Evolutionary conservation across 2,113 vertebrate species (phyloP), one percentile per base, ranked within the genome.

Genomic region (Chaetorhynchus papuensis): DNA sequence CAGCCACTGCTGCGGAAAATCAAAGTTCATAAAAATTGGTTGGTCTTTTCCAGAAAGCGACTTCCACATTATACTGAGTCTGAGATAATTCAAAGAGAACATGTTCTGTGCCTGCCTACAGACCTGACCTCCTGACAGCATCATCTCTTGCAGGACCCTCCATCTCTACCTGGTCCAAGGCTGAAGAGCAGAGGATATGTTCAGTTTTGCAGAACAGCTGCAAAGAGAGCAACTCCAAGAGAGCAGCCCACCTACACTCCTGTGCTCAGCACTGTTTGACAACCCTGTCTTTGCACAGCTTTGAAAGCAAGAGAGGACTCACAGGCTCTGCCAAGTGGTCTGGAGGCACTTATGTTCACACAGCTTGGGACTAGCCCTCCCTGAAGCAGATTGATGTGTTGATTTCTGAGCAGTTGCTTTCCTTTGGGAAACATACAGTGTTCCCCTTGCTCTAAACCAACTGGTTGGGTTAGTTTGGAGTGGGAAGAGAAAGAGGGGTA

Each of bases 201-300:
- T 87, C 39, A 39, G 18, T 75, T 78, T 37, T 42, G n/a, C 50
- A 65, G 45, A 72, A 16, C 15, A 89, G 41, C 26, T 89, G 59
- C 26, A 69, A 71, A 37, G 10, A 69, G 10, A 69, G 21, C 21
- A 17, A 7, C 12, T 50, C 30, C 18, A 35, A 50, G 37, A 37
- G 2, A 81, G 15, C n/a, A 86, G 45, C 30, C 22, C n/a, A 45
- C 23, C 37, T 63, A n/a, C 0, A 0, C 8, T 59, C 33, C 33
- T 13, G 1, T 15, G 20, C 39, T 85, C 49, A 68, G 49, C 11
- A 22, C n/a, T 61, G n/a, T 53, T 84, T 59, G 57, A 54, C 77
- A 87, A 5, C 16, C 54, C 60, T 37, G 10, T 64, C 53, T 83
- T 77, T 66, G 42, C 59, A 72, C 22, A 72, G 66, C 24, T 94